These are phyloP conservation scores for Pocillopora grandis DNA, from an alignment of 92 coral and sea anemone genomes.

Conservation along the genomic window DNA sequence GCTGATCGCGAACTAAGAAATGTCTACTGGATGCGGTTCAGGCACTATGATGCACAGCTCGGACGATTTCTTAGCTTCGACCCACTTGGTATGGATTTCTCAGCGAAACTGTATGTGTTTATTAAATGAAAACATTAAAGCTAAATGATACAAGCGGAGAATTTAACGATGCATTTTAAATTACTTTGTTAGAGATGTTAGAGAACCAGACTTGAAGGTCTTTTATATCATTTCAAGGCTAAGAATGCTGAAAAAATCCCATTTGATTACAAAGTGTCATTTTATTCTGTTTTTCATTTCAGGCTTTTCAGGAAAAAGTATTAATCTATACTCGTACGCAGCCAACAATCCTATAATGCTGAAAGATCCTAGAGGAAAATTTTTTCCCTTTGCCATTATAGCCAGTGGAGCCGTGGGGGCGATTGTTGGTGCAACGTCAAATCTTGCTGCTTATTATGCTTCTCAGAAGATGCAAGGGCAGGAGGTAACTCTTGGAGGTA, in stretches of 20 bases:
- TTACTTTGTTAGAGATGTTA: too few species aligned
- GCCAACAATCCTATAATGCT: conserved; percentile 71
- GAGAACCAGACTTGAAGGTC: too few species aligned
- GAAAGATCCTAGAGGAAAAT: conserved; percentile 65
- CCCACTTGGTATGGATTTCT: conserved; percentile 44
- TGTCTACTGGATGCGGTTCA: conserved; percentile 61
- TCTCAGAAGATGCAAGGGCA: neutral
- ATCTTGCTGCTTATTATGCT: conserved; percentile 16
- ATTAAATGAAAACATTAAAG: too few species aligned
- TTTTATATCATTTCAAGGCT: too few species aligned
- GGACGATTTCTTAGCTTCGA: conserved; percentile 72
- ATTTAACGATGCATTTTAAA: too few species aligned
- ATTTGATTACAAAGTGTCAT: neutral
- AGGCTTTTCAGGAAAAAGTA: conserved; percentile 61
- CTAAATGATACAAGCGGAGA: too few species aligned
- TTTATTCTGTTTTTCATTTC: neutral
- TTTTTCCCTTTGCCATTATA: conserved; percentile 15
- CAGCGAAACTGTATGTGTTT: too few species aligned
- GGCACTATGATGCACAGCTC: conserved; percentile 59
- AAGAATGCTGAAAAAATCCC: too few species aligned
- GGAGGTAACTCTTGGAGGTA: conserved; percentile 3
- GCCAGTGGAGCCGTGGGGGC: conserved; percentile 44
- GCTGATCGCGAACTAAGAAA: conserved; percentile 36
- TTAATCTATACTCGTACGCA: conserved; percentile 72
- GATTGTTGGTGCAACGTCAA: neutral